These are phyloP conservation scores for Passer montanus DNA, from an alignment of 2,113 vertebrate genomes.

Conservation along the genomic window DNA sequence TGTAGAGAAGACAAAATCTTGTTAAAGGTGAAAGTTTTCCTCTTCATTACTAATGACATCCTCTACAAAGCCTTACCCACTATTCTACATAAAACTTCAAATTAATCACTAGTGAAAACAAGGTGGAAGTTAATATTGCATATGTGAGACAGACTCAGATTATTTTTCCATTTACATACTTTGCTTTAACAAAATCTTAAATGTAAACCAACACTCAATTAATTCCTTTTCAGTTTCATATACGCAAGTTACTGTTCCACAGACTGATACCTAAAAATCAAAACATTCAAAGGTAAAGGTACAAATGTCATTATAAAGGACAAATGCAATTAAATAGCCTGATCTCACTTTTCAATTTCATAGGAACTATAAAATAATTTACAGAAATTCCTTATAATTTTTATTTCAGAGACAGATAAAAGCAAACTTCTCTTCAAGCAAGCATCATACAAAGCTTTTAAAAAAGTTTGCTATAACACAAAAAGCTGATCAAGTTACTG, in stretches of 20 bases:
- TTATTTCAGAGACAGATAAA: background rate
- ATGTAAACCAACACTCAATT: background rate
- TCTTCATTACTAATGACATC: conserved; percentile 23
- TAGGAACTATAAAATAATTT: background rate
- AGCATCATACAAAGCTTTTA: background rate
- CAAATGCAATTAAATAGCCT: background rate
- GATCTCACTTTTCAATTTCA: background rate
- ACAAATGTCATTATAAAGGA: background rate
- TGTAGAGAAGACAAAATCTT: conserved; percentile 65
- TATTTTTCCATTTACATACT: background rate
- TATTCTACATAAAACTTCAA: conserved; percentile 1
- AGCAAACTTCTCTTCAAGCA: background rate
- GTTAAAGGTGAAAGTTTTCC: conserved; percentile 55
- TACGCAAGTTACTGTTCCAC: background rate
- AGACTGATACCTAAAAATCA: background rate
- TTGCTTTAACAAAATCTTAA: background rate
- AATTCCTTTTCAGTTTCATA: background rate
- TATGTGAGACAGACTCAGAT: background rate
- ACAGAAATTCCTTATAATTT: background rate
- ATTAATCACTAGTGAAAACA: conserved; percentile 8
- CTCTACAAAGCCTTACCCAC: background rate
- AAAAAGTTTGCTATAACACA: background rate
- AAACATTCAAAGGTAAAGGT: background rate
- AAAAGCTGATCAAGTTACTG: background rate
- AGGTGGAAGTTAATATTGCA: background rate